A percentile compares a stretch with the other conserved stretches of the same genome.
Evolutionary conservation across 2,113 vertebrate species (phyloP).

Genomic region (Arvicanthis niloticus): DNA sequence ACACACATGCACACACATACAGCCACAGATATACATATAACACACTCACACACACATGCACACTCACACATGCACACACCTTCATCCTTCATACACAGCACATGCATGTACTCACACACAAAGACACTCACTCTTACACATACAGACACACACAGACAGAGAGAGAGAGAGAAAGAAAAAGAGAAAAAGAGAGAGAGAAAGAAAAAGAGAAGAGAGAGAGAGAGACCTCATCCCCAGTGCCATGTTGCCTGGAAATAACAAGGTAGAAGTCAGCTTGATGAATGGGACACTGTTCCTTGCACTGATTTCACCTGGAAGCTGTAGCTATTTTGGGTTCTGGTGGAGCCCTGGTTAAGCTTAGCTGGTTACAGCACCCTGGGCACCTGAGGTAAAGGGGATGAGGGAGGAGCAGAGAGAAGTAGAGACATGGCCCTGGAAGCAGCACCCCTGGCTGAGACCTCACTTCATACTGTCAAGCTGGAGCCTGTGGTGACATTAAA

Average conservation of each 20-base stretch:
- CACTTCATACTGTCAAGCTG: not conserved
- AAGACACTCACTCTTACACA: not conserved
- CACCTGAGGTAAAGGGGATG: conserved; percentile 27
- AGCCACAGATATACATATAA: not conserved
- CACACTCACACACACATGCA: not conserved
- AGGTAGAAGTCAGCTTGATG: conserved; percentile 61
- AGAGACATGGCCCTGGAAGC: not conserved
- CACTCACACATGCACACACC: not conserved
- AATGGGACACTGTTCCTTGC: conserved; percentile 33
- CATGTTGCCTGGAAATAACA: conserved; percentile 58
- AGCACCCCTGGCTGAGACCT: not conserved
- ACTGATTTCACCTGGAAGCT: conserved; percentile 64
- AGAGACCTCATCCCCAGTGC: not conserved
- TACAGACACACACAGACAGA: not conserved
- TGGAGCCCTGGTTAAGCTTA: conserved; percentile 63
- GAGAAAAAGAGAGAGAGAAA: no score
- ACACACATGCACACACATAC: no score
- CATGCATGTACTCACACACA: not conserved
- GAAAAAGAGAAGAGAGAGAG: no score
- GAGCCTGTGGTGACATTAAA: not conserved
- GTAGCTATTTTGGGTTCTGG: conserved; percentile 55
- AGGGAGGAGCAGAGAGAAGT: not conserved
- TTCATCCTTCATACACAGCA: not conserved
- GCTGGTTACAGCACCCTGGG: not conserved
- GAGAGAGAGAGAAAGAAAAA: no score